Evolutionary conservation across 1,140 invertebrate species (phyloP), one percentile per base, ranked within the genome.

Genomic region (Gonioctena quinquepunctata): DNA sequence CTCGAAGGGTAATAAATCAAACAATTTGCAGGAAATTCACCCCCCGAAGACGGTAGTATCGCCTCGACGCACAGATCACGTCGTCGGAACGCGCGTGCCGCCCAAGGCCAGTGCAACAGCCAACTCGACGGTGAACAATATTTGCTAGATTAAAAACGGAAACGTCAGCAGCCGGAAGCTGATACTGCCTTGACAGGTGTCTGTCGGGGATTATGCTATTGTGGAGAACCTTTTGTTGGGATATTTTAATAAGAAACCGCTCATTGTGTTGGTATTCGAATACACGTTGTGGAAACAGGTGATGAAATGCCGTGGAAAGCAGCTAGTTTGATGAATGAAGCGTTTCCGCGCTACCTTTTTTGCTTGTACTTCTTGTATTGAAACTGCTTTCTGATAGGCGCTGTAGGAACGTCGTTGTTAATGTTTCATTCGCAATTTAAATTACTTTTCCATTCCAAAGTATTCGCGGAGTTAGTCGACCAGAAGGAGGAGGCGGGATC

Each of bases 81-180:
- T 59, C 25, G 50, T 57, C 59, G 56, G 61, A 50, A 66, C 66
- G 54, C 65, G 69, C 75, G 72, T 72, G 75, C 72, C 72, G 69
- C 69, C 72, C 33, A 57, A 49, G 61, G 33, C 11, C 33, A n/a
- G 11, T 19, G 28, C 54, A 18, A 33, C 11, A 21, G 42, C 49
- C 42, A 56, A 18, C 59, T 42, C 22, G 42, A 60, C 54, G 23
- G 68, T 69, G 75, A 77, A 77, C 75, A 77, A 77, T 77, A 77
- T 77, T 69, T 70, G 70, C 66, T 73, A 77, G 75, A 77, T 77
- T 77, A 77, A 77, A 77, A 77, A 77, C 73, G 75, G 75, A 77
- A 77, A 75, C 70, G 73, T 71, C 73, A 72, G 71, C 50, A 27
- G 66, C 66, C 72, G 75, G 73, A 77, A 75, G 73, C 75, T 73